Base-by-base conservation (phyloP, 2,888 invertebrate species). In the Ctena decussata region DNA sequence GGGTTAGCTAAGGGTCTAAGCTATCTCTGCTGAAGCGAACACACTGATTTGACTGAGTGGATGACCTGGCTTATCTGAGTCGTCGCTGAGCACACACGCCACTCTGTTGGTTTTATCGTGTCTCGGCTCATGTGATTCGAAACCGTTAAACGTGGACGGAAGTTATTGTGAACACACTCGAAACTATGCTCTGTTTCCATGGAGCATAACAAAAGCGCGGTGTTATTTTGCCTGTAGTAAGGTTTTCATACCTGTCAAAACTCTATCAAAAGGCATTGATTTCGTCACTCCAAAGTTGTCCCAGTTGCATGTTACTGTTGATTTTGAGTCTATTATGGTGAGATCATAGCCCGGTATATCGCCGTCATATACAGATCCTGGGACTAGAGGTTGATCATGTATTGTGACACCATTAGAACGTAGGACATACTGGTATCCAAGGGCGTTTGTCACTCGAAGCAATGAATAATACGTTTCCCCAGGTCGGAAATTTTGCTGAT, bases 281-380 rank as follows among this genome's bases (percentile, higher is more conserved):
- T 12, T 12, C 27, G 18, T 8, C 24, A 12, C 8, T n/a, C 93
- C 93, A 82, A 93, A 93, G 12, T 91, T 91, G n/a, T 89, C 80
- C 93, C 93, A 93, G 90, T 93, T 91, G 70, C 91, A 90, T 6
- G 90, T 84, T 21, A 91, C 85, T 44, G 82, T 89, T 15, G 71
- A 87, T 18, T 30, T 82, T 6, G 90, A 87, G 5, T 86, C 80
- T 53, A 86, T 77, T 65, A 86, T 83, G 71, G 85, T 83, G 1
- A 92, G 84, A 69, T 91, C 91, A 53, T 84, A 84, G 12, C 92
- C 91, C n/a, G 78, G 53, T 6, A 91, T 77, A 74, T 78, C 76
- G 0, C 92, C 92, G 77, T 91, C 91, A 44, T 82, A 86, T 15
- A 93, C 92, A 12, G 82, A 41, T 15, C 93, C 93, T 11, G 92